These are phyloP conservation scores for Poeciliopsis retropinna DNA, from an alignment of 2,113 vertebrate species.

Conservation along the genomic window DNA sequence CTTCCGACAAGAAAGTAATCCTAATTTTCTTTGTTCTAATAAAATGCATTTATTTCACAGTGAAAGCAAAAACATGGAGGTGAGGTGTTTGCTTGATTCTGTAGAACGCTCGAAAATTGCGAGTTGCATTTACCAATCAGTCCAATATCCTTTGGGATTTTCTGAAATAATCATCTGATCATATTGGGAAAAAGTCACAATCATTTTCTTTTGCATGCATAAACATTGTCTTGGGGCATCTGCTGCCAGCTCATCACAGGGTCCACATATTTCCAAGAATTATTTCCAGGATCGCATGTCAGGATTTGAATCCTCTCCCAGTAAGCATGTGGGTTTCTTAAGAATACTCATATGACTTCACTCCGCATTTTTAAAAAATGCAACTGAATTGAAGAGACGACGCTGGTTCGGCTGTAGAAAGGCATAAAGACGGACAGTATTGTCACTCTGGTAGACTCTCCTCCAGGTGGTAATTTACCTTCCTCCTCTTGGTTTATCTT, in stretches of 20 bases:
- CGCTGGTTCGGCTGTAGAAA: background rate
- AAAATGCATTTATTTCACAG: background rate
- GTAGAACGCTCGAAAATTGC: background rate
- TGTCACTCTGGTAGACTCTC: background rate
- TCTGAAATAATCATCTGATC: background rate
- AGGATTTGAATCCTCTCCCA: slow-evolving; percentile 1
- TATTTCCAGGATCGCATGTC: background rate
- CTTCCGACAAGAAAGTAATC: background rate
- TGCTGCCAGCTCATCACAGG: background rate
- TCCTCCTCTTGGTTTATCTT: no score
- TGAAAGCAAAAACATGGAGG: background rate
- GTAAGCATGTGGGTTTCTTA: slow-evolving; percentile 3
- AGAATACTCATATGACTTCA: slow-evolving; percentile 13
- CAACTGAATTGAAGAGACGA: background rate
- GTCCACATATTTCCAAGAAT: background rate
- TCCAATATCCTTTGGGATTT: background rate
- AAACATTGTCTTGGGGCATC: background rate
- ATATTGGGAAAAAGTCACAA: background rate
- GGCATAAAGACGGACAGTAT: background rate
- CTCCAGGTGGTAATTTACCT: background rate
- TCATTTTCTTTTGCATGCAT: background rate
- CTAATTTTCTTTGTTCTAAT: background rate
- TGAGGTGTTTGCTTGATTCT: background rate
- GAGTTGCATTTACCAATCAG: background rate
- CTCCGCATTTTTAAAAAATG: slow-evolving; percentile 4